phyloP scores from a whole-genome alignment of 2,797 vertebrate species.

The Acipenser oxyrinchus region DNA sequence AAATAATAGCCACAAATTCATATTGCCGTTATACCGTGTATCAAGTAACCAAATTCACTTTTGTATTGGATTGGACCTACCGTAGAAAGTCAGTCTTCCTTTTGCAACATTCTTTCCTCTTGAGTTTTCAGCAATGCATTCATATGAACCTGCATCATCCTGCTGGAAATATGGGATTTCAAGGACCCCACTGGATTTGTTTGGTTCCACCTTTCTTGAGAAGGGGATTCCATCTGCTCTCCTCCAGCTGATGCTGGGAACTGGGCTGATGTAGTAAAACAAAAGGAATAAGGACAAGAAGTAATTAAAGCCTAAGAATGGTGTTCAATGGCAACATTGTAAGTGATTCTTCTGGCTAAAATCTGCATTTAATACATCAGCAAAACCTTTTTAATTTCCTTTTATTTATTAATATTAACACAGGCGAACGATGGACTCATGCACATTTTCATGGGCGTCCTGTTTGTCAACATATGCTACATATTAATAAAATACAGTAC shows the following conservation, averaged over 20 bases:
- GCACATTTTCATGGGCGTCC: too few species aligned
- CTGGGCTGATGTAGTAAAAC: conserved; percentile 59
- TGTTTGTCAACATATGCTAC: too few species aligned
- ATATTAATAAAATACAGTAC: too few species aligned
- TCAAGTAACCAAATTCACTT: neutral
- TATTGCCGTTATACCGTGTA: too few species aligned
- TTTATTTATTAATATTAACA: too few species aligned
- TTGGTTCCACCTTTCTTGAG: conserved; percentile 79
- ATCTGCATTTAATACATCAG: too few species aligned
- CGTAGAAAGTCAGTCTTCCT: conserved; percentile 89
- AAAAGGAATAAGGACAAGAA: conserved; percentile 10
- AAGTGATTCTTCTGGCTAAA: too few species aligned
- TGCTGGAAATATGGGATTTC: conserved; percentile 97
- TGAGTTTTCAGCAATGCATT: conserved; percentile 91
- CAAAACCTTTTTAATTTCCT: too few species aligned
- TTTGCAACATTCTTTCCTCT: conserved; percentile 83
- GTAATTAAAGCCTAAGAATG: too few species aligned
- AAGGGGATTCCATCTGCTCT: conserved; percentile 75
- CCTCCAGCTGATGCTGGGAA: conserved; percentile 84
- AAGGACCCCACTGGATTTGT: conserved; percentile 77
- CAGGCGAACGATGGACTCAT: too few species aligned
- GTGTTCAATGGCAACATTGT: too few species aligned
- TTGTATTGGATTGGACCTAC: conserved; percentile 48
- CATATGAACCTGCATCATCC: conserved; percentile 81
- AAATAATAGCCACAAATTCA: too few species aligned